Conservation (phyloP, 1,140 invertebrate species). For the Calephelis virginiensis region DNA sequence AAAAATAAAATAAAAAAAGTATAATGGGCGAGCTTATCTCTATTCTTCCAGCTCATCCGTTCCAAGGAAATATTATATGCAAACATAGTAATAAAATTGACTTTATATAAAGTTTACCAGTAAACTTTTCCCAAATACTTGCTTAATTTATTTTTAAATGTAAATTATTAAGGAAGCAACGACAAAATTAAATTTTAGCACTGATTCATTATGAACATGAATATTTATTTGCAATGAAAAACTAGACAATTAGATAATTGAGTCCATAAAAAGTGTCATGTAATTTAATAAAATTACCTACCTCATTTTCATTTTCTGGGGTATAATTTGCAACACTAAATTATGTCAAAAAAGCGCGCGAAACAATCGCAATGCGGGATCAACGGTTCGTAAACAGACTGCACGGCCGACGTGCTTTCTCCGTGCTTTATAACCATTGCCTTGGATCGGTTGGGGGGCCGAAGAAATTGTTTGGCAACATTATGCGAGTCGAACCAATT, state of each 20-base stretch:
- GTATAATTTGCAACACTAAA: slow-evolving; percentile 43
- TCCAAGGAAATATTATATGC: too few species aligned
- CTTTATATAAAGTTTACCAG: too few species aligned
- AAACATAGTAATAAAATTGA: too few species aligned
- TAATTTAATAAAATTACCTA: slow-evolving; percentile 24
- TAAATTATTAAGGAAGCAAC: not conserved
- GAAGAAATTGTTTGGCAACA: slow-evolving; percentile 68
- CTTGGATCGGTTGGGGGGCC: slow-evolving; percentile 43
- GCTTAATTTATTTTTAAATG: not conserved
- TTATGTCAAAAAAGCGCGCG: slow-evolving; percentile 47
- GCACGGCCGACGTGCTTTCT: slow-evolving; percentile 65
- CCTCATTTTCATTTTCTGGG: slow-evolving; percentile 29
- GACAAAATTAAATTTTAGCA: not conserved
- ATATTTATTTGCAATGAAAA: not conserved
- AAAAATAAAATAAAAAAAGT: too few species aligned
- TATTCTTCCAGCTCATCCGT: too few species aligned
- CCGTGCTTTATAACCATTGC: slow-evolving; percentile 65
- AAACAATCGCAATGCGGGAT: slow-evolving; percentile 42
- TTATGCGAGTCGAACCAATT: slow-evolving; percentile 63
- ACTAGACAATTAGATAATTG: slow-evolving; percentile 20
- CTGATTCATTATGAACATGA: not conserved
- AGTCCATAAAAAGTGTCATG: slow-evolving; percentile 1
- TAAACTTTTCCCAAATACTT: too few species aligned
- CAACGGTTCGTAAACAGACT: slow-evolving; percentile 42
- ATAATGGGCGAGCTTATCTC: too few species aligned